These are phyloP conservation scores for Hyppa rectilinea DNA, from an alignment of 2,888 invertebrate species.

Conservation along the genomic window DNA sequence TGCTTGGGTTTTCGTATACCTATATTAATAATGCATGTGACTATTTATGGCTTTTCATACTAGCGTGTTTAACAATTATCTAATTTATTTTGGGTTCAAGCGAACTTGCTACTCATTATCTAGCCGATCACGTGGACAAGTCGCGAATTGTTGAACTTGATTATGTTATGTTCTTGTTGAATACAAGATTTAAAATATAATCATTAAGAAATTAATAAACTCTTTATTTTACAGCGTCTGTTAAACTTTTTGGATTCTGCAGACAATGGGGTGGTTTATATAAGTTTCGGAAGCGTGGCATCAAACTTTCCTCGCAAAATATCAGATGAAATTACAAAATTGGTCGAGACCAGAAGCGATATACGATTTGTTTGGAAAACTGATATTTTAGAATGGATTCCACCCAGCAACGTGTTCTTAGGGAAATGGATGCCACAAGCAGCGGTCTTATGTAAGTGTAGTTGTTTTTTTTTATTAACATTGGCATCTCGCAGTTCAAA, in stretches of 20 bases:
- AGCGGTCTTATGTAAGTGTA: conserved; percentile 92
- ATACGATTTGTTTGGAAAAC: conserved; percentile 94
- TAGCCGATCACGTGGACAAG: not conserved
- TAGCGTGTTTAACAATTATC: not conserved
- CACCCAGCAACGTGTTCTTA: conserved; percentile 92
- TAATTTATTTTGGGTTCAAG: not conserved
- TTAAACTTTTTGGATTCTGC: conserved; percentile 90
- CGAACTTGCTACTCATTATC: not conserved
- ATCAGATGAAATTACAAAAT: conserved; percentile 88
- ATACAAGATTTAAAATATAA: not conserved
- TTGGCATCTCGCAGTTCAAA: no score
- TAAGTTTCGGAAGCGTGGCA: conserved; percentile 94
- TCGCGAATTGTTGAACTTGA: not conserved
- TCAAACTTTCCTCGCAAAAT: conserved; percentile 91
- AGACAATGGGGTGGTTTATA: conserved; percentile 92
- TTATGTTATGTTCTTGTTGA: not conserved
- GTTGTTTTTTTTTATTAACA: not conserved
- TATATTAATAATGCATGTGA: not conserved
- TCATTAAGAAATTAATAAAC: not conserved
- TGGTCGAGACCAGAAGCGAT: conserved; percentile 75
- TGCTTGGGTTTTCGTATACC: not conserved
- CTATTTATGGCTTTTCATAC: not conserved
- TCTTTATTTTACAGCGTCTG: conserved; percentile 53
- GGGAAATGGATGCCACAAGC: conserved; percentile 94
- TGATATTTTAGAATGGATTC: conserved; percentile 91